Evolutionary conservation across 2,113 vertebrate species (phyloP).

Genomic region (Morphnarchus princeps): DNA sequence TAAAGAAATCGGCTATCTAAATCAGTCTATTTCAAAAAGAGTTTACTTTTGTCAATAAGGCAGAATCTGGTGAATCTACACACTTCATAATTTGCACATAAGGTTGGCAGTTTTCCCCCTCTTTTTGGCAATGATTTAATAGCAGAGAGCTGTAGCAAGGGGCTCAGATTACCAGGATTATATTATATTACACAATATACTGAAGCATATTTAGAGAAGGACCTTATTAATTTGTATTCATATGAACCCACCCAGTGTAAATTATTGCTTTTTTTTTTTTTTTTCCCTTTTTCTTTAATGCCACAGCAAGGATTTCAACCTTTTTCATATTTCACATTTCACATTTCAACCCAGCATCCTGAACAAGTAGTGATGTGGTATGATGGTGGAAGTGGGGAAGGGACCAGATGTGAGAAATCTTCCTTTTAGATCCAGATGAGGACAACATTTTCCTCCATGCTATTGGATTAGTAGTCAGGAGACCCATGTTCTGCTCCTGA

Average conservation of each 20-base stretch:
- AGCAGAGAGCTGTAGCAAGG: neutral
- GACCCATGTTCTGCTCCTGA: neutral
- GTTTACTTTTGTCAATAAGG: conserved; percentile 37
- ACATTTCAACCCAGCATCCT: neutral
- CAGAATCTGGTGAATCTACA: conserved; percentile 47
- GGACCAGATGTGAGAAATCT: neutral
- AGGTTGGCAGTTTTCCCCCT: conserved; percentile 21
- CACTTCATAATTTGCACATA: conserved; percentile 57
- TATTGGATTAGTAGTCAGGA: neutral
- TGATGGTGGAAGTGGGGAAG: neutral
- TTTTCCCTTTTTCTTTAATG: neutral
- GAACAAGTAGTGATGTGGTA: neutral
- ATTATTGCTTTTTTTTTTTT: neutral
- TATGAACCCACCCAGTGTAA: neutral
- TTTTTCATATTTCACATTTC: too few relatives aligned
- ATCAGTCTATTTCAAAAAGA: conserved; percentile 35
- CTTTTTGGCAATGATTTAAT: conserved; percentile 42
- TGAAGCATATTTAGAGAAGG: neutral
- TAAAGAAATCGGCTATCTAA: conserved; percentile 32
- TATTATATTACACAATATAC: conserved; percentile 36
- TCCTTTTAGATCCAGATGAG: neutral
- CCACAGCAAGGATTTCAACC: neutral
- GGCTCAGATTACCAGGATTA: conserved; percentile 38
- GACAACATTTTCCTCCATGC: neutral
- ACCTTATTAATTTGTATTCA: conserved; percentile 1